phyloP scores from a whole-genome alignment of 2,113 vertebrate species.

The Carassius gibelio region DNA sequence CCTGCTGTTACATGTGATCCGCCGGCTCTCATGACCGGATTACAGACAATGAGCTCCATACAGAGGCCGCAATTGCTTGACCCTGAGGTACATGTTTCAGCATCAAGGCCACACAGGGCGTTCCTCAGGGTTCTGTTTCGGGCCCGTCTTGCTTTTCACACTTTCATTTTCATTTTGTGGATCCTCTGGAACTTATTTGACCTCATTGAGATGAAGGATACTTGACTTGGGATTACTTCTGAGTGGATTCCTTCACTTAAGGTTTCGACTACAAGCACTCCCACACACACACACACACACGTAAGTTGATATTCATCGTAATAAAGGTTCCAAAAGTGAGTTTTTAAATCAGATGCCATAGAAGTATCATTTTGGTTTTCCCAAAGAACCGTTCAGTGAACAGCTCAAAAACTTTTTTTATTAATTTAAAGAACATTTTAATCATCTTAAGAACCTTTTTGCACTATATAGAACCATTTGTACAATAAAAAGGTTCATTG shows the following conservation, averaged over 20 bases:
- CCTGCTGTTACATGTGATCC: conserved; percentile 50
- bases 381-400: not conserved
- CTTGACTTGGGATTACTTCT: not conserved
- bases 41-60: conserved; percentile 57
- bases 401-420: no score
- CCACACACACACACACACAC: no score
- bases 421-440: no score
- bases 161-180: not conserved
- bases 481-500: not conserved
- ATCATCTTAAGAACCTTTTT: not conserved
- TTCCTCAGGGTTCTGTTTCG: not conserved
- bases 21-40: conserved; percentile 52
- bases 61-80: conserved; percentile 17
- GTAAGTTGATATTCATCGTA: not conserved
- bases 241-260: not conserved
- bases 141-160: not conserved
- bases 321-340: not conserved
- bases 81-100: conserved; percentile 48
- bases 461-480: not conserved
- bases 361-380: not conserved
- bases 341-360: not conserved
- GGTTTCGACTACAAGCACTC: no score
- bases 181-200: not conserved
- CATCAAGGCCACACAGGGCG: conserved; percentile 20
- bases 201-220: not conserved